Evolutionary conservation across 1,140 invertebrate genomes (phyloP).

Genomic region (Batillaria attramentaria): DNA sequence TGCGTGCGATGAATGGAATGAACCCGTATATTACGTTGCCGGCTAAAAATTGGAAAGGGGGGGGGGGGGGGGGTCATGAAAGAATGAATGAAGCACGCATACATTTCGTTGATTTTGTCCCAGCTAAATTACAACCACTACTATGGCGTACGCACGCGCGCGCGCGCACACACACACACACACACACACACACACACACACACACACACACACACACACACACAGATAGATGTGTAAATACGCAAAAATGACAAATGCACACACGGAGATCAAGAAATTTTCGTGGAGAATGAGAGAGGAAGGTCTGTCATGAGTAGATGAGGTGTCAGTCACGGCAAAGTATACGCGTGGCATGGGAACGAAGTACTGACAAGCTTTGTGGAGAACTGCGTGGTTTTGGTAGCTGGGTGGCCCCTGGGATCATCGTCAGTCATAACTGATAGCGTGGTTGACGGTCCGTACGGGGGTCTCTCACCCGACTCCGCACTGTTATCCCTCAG

Average conservation of each 20-base stretch:
- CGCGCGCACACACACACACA: background rate
- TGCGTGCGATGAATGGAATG: background rate
- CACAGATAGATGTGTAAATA: background rate
- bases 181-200: slow-evolving; percentile 8
- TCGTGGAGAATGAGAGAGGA: background rate
- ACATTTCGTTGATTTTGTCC: no score
- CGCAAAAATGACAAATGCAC: background rate
- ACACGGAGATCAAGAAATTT: background rate
- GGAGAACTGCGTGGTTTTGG: slow-evolving; percentile 19
- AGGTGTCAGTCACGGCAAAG: background rate
- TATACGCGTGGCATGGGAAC: background rate
- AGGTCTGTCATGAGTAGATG: background rate
- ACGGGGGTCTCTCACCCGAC: slow-evolving; percentile 22
- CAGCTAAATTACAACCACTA: no score
- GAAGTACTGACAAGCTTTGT: slow-evolving; percentile 14
- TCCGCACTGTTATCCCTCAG: slow-evolving; percentile 17
- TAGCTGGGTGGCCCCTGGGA: slow-evolving; percentile 24
- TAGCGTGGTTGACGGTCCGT: slow-evolving; percentile 13
- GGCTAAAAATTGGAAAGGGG: background rate
- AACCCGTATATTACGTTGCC: background rate
- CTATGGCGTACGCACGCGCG: background rate
- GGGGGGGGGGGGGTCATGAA: background rate
- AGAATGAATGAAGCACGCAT: background rate
- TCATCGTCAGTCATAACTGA: background rate
- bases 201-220: background rate